Percentiles rank a stretch among this genome's conserved stretches.
Evolutionary conservation across 23 tunicate genomes (phyloP).

Genomic region (Botrylloides violaceus): DNA sequence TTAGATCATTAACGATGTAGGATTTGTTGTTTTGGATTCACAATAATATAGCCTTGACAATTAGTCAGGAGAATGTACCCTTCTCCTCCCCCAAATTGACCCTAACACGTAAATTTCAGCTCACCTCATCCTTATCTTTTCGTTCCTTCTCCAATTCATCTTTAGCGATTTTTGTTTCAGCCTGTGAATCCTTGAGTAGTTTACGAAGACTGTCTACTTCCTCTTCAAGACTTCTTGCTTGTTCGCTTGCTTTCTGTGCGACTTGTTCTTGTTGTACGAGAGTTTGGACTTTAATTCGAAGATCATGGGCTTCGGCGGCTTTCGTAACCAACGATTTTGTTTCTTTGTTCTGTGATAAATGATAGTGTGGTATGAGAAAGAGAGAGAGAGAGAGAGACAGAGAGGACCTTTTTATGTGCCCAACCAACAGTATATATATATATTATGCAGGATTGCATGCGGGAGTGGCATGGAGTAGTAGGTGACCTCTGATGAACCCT

Average conservation of each 20-base stretch:
- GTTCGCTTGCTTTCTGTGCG: not conserved
- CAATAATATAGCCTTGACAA: too few relatives aligned
- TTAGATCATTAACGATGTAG: too few relatives aligned
- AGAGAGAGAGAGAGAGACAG: too few relatives aligned
- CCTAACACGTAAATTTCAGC: not conserved
- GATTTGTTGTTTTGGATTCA: too few relatives aligned
- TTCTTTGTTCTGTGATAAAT: slow-evolving; percentile 54
- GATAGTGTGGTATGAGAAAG: too few relatives aligned
- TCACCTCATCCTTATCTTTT: slow-evolving; percentile 59
- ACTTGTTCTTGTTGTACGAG: slow-evolving; percentile 4
- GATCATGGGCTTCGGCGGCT: slow-evolving; percentile 23
- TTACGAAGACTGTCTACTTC: slow-evolving; percentile 47
- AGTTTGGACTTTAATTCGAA: slow-evolving; percentile 14
- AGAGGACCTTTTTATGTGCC: too few relatives aligned
- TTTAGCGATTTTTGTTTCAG: slow-evolving; percentile 48
- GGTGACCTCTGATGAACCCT: too few relatives aligned
- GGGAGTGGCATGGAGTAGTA: too few relatives aligned
- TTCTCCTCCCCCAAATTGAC: too few relatives aligned
- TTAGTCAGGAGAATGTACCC: too few relatives aligned
- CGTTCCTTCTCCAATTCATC: slow-evolving; percentile 64
- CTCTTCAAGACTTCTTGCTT: slow-evolving; percentile 34
- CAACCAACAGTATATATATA: too few relatives aligned
- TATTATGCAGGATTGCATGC: too few relatives aligned
- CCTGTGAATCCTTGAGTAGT: slow-evolving; percentile 40
- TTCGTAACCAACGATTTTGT: slow-evolving; percentile 21